These are phyloP conservation scores for Nothoprocta pentlandii DNA, from an alignment of 2,113 vertebrate species.

Conservation along the genomic window DNA sequence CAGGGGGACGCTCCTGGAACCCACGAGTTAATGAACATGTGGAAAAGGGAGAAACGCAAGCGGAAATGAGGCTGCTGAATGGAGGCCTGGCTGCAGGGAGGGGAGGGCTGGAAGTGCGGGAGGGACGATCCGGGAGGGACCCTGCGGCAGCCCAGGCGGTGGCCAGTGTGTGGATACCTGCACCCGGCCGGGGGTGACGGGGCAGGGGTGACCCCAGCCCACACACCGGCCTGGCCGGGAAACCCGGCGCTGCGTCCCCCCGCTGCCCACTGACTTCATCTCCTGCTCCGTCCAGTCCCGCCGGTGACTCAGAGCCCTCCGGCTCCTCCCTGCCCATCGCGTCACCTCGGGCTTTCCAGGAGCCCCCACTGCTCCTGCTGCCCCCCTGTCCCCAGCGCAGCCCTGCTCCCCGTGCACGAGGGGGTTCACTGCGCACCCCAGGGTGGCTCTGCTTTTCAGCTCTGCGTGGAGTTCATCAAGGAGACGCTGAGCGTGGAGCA, in stretches of 20 bases:
- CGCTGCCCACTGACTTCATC: slow-evolving; percentile 42
- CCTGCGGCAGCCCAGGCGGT: background rate
- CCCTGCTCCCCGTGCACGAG: background rate
- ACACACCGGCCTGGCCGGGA: background rate
- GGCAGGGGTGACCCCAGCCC: background rate
- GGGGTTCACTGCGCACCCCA: background rate
- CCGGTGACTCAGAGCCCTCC: slow-evolving; percentile 32
- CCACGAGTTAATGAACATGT: background rate
- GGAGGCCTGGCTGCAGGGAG: background rate
- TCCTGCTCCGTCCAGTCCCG: background rate
- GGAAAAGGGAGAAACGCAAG: background rate
- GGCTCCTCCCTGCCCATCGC: background rate
- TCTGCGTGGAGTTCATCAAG: slow-evolving; percentile 81
- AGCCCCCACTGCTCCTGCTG: background rate
- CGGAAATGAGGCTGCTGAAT: background rate
- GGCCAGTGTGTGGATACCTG: no score
- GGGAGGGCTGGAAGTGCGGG: background rate
- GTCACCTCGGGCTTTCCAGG: background rate
- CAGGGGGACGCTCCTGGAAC: background rate
- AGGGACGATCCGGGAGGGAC: background rate
- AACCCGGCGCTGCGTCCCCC: background rate
- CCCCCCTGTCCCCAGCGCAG: background rate
- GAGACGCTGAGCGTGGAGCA: slow-evolving; percentile 78
- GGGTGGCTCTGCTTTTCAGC: slow-evolving; percentile 37
- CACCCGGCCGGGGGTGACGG: no score